Evolutionary conservation across 2,888 invertebrate genomes (phyloP).

Genomic region (Hartigia nigra): DNA sequence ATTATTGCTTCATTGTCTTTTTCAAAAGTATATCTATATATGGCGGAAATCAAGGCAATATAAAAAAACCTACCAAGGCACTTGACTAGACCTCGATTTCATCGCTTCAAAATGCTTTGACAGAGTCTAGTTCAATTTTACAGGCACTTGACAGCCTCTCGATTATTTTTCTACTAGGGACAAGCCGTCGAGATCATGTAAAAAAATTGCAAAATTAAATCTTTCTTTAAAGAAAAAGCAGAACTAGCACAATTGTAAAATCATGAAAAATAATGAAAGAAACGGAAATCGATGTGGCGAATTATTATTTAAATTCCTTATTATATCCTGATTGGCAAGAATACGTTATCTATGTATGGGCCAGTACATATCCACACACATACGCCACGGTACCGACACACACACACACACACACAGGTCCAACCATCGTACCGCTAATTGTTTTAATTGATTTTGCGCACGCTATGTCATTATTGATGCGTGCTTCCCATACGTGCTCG

Average conservation of each 20-base stretch:
- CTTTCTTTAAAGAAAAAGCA: background rate
- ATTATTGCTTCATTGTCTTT: no score
- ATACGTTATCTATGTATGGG: background rate
- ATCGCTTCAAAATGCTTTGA: no score
- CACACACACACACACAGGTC: conserved; percentile 20
- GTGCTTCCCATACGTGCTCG: conserved; percentile 18
- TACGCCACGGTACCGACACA: background rate
- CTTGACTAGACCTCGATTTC: no score
- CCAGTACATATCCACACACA: background rate
- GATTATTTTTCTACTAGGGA: no score
- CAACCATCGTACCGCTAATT: conserved; percentile 43
- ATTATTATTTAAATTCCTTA: background rate
- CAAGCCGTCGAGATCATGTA: background rate
- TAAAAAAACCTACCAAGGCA: no score
- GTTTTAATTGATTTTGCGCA: conserved; percentile 54
- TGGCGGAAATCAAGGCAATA: no score
- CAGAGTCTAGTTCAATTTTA: no score
- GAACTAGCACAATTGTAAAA: background rate
- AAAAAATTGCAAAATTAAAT: background rate
- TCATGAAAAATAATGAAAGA: background rate
- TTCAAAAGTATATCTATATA: no score
- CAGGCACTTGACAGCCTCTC: no score
- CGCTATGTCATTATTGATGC: conserved; percentile 54
- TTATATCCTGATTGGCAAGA: background rate
- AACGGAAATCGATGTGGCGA: background rate